These are phyloP conservation scores for Xenops minutus DNA, from an alignment of 2,797 vertebrate genomes.

Conservation along the genomic window DNA sequence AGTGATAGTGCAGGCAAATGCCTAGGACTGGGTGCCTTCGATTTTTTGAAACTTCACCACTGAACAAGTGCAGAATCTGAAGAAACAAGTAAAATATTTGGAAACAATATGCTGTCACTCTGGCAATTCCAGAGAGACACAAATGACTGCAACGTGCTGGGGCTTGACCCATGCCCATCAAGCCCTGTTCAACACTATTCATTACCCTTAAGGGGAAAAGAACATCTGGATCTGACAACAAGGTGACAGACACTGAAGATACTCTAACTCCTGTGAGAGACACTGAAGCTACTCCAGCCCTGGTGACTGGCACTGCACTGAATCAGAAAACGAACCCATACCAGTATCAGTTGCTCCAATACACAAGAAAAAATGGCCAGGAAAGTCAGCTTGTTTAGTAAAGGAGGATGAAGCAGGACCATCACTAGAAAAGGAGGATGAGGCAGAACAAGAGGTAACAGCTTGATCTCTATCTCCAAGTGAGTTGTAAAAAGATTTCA, in stretches of 20 bases:
- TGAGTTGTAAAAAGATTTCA: not conserved
- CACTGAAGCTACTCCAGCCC: not conserved
- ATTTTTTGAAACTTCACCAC: not conserved
- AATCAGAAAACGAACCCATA: not conserved
- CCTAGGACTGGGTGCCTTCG: too few relatives aligned
- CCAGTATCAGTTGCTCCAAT: not conserved
- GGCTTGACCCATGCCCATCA: not conserved
- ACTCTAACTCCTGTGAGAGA: not conserved
- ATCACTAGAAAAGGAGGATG: not conserved
- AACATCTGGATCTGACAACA: not conserved
- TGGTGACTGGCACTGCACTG: rapidly evolving
- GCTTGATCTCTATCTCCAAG: not conserved
- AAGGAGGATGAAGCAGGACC: not conserved
- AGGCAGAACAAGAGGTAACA: not conserved
- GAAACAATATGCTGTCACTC: not conserved
- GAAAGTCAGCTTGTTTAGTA: not conserved
- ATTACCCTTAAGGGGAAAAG: not conserved
- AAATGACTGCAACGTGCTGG: not conserved
- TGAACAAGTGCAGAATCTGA: not conserved
- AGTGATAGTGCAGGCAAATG: not conserved
- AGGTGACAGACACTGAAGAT: not conserved
- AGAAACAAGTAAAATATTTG: not conserved
- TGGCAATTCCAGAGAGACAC: not conserved
- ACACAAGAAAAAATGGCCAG: not conserved
- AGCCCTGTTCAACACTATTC: not conserved